Evolutionary conservation across 2,797 vertebrate genomes (phyloP), one percentile per base, ranked within the genome.

Genomic region (Lacerta bilineata): DNA sequence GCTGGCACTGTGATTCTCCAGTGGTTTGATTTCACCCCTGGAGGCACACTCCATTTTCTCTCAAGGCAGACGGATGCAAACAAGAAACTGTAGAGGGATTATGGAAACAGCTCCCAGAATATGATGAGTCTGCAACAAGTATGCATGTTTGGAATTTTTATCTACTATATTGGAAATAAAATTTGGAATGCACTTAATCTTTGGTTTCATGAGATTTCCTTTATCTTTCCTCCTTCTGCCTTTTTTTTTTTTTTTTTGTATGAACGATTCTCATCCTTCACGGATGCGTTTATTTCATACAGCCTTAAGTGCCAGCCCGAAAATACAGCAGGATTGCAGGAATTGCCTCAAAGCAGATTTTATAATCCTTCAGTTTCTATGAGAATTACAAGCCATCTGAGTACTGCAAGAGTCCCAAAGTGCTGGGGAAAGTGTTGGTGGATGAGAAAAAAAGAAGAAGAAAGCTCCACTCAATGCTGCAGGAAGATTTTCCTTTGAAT

Each of bases 281-380:
- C 76, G 89, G 74, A 66, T 84, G 61, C 83, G 90, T 80, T 85
- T 85, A 81, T 94, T 94, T 88, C 90, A 77, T 77, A 55, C 78
- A 90, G 90, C 91, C 87, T 23, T 66, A 27, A 90, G 68, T 91
- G 90, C 59, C 50, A 92, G 39, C 61, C 59, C 91, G 39, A 61
- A 93, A 94, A 80, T 90, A 76, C 50, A 64, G 11, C 71, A 17
- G 23, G 61, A 43, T 88, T 84, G 90, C 15, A 10, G 55, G 88
- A 8, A 91, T 3, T 76, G 90, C 83, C n/a, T 93, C 64, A 91
- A 92, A 86, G 69, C n/a, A 91, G 87, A 94, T 68, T 94, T 91
- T 90, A 83, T 89, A 94, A 90, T 87, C 86, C 79, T 90, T 74
- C 80, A 25, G 25, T 1, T 91, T 91, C 84, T 89, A 81, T 75